A percentile compares a stretch with the other conserved stretches of the same genome.
These are phyloP conservation scores for Drosophila multiciliata DNA, from an alignment of 2,888 invertebrate species.

Conservation along the genomic window DNA sequence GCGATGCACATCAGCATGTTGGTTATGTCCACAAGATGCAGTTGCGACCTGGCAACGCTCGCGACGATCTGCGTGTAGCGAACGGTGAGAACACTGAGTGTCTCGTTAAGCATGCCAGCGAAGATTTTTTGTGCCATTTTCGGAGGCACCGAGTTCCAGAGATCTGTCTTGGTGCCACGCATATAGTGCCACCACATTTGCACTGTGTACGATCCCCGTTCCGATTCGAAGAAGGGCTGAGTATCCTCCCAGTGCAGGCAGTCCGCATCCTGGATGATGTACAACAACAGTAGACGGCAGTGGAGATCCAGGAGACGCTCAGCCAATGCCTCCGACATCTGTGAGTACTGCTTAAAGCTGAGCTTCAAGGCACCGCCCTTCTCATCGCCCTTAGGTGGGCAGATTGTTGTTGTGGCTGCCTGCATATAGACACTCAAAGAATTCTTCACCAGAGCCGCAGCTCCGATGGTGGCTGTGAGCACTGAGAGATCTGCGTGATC, in stretches of 20 bases:
- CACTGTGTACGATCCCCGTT: conserved; percentile 92
- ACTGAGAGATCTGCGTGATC: conserved; percentile 94
- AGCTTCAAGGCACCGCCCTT: conserved; percentile 84
- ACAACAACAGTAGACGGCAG: conserved; percentile 90
- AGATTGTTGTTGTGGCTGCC: conserved; percentile 83
- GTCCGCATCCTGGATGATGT: conserved; percentile 93
- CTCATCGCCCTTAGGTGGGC: conserved; percentile 84
- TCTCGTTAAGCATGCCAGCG: conserved; percentile 94
- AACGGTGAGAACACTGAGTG: conserved; percentile 91
- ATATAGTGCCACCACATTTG: conserved; percentile 96
- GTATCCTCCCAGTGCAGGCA: conserved; percentile 91
- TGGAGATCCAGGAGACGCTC: conserved; percentile 93
- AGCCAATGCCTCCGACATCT: conserved; percentile 93
- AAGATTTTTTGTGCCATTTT: conserved; percentile 94
- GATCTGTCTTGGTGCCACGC: conserved; percentile 90
- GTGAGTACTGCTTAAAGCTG: conserved; percentile 90
- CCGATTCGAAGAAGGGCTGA: conserved; percentile 89
- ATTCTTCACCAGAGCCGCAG: conserved; percentile 91
- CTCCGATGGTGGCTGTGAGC: conserved; percentile 92
- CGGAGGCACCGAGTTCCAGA: conserved; percentile 95
- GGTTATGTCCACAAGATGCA: conserved; percentile 90
- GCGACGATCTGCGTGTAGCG: conserved; percentile 92
- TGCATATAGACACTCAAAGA: conserved; percentile 92
- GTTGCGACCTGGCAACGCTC: conserved; percentile 86
- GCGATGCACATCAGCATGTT: conserved; percentile 92